Conservation (phyloP, 2,113 vertebrate species). For the Eubucco bourcierii region DNA sequence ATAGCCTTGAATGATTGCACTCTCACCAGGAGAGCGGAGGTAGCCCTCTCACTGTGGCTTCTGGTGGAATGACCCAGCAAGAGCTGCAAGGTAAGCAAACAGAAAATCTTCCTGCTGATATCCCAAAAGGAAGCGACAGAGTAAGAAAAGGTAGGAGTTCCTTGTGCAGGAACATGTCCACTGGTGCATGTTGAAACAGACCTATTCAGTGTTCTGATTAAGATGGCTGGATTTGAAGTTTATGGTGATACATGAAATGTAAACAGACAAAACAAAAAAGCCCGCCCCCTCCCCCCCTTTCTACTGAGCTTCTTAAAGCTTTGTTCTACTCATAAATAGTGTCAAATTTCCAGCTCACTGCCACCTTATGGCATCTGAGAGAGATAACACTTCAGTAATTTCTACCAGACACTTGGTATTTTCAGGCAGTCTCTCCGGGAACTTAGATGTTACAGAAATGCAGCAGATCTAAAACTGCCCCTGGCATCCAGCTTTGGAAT, state of each 20-base stretch:
- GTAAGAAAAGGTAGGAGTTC: neutral
- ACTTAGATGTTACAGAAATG: neutral
- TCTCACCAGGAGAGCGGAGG: neutral
- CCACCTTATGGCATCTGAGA: slow-evolving; percentile 59
- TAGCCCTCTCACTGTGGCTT: neutral
- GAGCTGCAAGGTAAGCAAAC: neutral
- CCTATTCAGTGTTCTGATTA: neutral
- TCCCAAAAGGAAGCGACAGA: neutral
- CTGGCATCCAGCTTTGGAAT: neutral
- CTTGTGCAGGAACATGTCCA: neutral
- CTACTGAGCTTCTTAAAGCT: neutral
- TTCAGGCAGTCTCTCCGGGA: neutral
- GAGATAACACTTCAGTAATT: slow-evolving; percentile 37
- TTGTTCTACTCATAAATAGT: slow-evolving; percentile 1
- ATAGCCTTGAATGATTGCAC: neutral
- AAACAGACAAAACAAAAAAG: neutral
- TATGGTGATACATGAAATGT: neutral
- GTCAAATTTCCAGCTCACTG: slow-evolving; percentile 47
- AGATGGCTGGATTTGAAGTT: neutral
- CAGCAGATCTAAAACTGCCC: neutral
- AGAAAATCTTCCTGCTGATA: neutral
- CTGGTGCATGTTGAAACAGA: neutral
- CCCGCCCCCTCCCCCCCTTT: neutral
- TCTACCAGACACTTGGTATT: rapidly evolving
- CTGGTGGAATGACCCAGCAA: neutral